Conservation (phyloP, 37 sponge, comb jelly and placozoan genomes). For the Spongilla lacustris region DNA sequence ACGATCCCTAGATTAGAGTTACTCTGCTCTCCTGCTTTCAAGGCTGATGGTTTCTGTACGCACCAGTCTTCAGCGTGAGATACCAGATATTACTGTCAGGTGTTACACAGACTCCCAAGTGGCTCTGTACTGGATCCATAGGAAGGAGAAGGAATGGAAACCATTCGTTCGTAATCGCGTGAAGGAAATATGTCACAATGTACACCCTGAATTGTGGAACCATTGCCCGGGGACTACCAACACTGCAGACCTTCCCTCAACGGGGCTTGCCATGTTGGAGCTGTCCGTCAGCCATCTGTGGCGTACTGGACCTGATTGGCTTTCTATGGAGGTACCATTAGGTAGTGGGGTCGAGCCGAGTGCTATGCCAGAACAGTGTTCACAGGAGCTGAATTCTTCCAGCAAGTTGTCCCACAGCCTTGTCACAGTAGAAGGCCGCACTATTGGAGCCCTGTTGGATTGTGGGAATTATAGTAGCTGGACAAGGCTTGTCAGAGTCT, state of each 20-base stretch:
- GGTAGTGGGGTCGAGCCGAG: not conserved
- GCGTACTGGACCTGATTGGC: slow-evolving; percentile 52
- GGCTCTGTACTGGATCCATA: slow-evolving; percentile 52
- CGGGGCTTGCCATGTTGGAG: slow-evolving; percentile 18
- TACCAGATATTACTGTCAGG: not conserved
- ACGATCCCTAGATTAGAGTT: slow-evolving; percentile 57
- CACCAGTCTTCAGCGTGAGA: slow-evolving; percentile 4
- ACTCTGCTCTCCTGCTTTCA: slow-evolving; percentile 39
- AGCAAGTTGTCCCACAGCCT: slow-evolving; percentile 23
- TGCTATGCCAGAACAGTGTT: slow-evolving; percentile 34
- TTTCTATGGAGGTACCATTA: not conserved
- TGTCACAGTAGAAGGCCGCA: not conserved
- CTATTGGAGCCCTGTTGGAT: slow-evolving; percentile 12
- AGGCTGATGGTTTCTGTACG: slow-evolving; percentile 24
- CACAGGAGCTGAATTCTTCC: slow-evolving; percentile 14
- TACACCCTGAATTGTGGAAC: slow-evolving; percentile 45
- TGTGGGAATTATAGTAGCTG: slow-evolving; percentile 34
- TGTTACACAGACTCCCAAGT: slow-evolving; percentile 67
- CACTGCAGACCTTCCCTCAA: slow-evolving; percentile 25
- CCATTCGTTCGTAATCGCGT: slow-evolving; percentile 49
- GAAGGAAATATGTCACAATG: slow-evolving; percentile 14
- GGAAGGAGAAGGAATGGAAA: slow-evolving; percentile 53
- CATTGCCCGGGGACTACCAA: slow-evolving; percentile 38
- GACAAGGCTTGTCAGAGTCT: slow-evolving; percentile 42
- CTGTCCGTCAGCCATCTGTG: slow-evolving; percentile 49